Evolutionary conservation across 1,140 invertebrate genomes (phyloP).

Genomic region (Papilio helenus): DNA sequence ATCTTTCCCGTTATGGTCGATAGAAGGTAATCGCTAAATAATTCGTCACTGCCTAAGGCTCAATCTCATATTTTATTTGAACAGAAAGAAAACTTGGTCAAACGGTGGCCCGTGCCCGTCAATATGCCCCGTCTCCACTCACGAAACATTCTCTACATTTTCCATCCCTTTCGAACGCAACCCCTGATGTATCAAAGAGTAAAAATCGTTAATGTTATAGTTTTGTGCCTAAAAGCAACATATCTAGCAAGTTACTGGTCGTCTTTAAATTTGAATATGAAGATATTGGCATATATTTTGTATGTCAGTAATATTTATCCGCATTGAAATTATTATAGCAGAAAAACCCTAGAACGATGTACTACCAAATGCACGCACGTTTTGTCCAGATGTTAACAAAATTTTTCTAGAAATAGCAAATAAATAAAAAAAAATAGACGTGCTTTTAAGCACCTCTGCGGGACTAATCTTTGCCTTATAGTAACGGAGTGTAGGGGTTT

Average conservation of each 20-base stretch:
- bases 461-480: constrained; percentile 63
- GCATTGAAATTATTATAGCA: no score
- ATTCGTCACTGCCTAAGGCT: constrained; percentile 51
- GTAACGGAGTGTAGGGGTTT: constrained; percentile 68
- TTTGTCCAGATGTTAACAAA: background rate
- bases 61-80: constrained; percentile 74
- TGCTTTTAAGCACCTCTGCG: constrained; percentile 20
- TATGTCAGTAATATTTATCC: background rate
- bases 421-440: background rate
- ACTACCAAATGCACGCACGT: background rate
- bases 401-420: background rate
- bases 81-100: constrained; percentile 74
- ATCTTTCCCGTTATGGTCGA: constrained; percentile 35
- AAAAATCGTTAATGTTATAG: constrained; percentile 35
- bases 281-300: background rate
- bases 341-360: no score
- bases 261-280: background rate
- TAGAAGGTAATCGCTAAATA: constrained; percentile 52
- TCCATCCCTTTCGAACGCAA: constrained; percentile 52
- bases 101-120: constrained; percentile 57
- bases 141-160: constrained; percentile 36
- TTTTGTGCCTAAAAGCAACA: constrained; percentile 28
- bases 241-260: background rate
- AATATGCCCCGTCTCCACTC: constrained; percentile 50
- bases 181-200: constrained; percentile 63